Evolutionary conservation across 2,797 vertebrate species (phyloP).

Genomic region (Steatocranus sp.): DNA sequence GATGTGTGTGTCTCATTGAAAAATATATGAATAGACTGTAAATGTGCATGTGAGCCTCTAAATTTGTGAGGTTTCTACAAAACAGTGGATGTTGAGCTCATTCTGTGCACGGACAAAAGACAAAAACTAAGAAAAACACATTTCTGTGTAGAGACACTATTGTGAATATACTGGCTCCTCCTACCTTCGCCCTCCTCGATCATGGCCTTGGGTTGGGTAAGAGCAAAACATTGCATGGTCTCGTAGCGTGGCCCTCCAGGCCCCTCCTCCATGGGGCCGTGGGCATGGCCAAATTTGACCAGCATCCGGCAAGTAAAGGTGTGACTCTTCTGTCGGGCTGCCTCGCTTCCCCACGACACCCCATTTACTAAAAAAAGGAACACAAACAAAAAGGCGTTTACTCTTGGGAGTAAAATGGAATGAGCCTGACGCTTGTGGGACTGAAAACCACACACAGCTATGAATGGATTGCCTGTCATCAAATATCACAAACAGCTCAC

Average conservation of each 20-base stretch:
- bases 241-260: slow-evolving; percentile 84
- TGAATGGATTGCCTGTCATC: slow-evolving; percentile 27
- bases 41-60: background rate
- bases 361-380: slow-evolving; percentile 76
- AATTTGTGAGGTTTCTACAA: background rate
- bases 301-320: slow-evolving; percentile 96
- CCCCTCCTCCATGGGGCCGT: slow-evolving; percentile 82
- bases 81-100: background rate
- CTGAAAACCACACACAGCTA: background rate
- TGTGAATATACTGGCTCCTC: background rate
- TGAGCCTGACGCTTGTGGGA: background rate
- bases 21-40: background rate
- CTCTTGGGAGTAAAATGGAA: background rate
- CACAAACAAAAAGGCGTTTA: slow-evolving; percentile 2
- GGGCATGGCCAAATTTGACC: slow-evolving; percentile 83
- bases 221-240: slow-evolving; percentile 98
- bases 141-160: background rate
- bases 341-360: slow-evolving; percentile 89
- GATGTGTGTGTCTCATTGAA: background rate
- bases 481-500: slow-evolving; percentile 28
- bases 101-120: background rate
- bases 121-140: background rate
- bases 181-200: slow-evolving; percentile 94
- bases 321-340: slow-evolving; percentile 92
- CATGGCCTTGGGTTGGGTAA: slow-evolving; percentile 95